Evolutionary conservation across 2,888 invertebrate species (phyloP).

Genomic region (Pheosia tremula): DNA sequence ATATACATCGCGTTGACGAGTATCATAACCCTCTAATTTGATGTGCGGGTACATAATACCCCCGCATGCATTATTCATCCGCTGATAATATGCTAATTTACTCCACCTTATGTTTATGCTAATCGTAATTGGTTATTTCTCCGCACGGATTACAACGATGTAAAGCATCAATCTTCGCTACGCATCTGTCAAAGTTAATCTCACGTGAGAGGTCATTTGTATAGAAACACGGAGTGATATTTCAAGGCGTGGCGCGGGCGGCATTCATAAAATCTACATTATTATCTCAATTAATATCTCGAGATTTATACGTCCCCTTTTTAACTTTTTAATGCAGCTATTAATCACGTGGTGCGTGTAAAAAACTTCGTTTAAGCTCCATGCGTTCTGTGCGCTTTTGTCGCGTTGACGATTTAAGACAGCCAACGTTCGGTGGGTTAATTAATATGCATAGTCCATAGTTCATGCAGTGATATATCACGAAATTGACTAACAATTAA

Average conservation of each 20-base stretch:
- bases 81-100: conserved; percentile 76
- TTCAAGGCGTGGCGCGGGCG: conserved; percentile 38
- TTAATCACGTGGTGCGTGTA: conserved; percentile 55
- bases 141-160: conserved; percentile 64
- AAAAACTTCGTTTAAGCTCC: conserved; percentile 40
- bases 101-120: conserved; percentile 80
- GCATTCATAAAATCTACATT: conserved; percentile 58
- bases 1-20: conserved; percentile 42
- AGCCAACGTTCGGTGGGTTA: conserved; percentile 29
- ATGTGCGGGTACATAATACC: conserved; percentile 53
- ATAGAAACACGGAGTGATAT: conserved; percentile 41
- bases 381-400: conserved; percentile 41
- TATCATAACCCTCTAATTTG: conserved; percentile 66
- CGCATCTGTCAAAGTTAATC: conserved; percentile 24
- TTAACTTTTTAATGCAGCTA: conserved; percentile 56
- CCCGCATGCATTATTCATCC: conserved; percentile 73
- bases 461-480: not conserved
- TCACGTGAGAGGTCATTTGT: conserved; percentile 49
- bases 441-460: conserved; percentile 25
- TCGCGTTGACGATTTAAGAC: conserved; percentile 49
- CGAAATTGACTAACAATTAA: not conserved
- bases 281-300: conserved; percentile 67
- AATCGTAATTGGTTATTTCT: conserved; percentile 82
- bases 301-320: conserved; percentile 58
- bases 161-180: conserved; percentile 60